These are phyloP conservation scores for Patella caerulea DNA, from an alignment of 2,888 invertebrate species.

Conservation along the genomic window DNA sequence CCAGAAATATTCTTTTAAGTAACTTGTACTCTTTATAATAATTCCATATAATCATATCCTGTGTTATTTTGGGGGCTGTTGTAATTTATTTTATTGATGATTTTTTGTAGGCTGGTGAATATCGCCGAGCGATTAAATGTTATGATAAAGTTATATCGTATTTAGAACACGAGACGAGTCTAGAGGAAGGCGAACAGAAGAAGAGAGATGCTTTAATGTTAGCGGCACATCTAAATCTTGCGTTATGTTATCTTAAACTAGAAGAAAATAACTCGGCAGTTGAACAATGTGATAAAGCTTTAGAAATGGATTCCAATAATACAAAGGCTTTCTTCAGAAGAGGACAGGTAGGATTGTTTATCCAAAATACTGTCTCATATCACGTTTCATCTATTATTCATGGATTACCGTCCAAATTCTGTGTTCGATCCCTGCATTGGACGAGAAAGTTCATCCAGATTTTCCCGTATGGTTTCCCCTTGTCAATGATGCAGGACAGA, in stretches of 20 bases:
- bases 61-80: too few relatives aligned
- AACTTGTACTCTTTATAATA: too few relatives aligned
- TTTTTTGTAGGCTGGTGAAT: conserved; percentile 76
- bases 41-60: too few relatives aligned
- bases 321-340: conserved; percentile 92
- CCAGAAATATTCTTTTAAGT: too few relatives aligned
- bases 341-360: conserved; percentile 77
- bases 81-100: too few relatives aligned
- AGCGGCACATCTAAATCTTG: conserved; percentile 84
- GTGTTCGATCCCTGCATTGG: too few relatives aligned
- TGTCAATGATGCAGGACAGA: too few relatives aligned
- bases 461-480: too few relatives aligned
- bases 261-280: conserved; percentile 82
- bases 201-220: conserved; percentile 76
- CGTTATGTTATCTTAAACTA: conserved; percentile 85
- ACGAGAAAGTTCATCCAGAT: too few relatives aligned
- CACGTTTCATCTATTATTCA: too few relatives aligned
- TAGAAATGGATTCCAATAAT: conserved; percentile 82
- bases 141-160: conserved; percentile 84
- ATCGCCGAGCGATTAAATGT: conserved; percentile 85
- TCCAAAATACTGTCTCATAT: too few relatives aligned
- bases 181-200: conserved; percentile 72
- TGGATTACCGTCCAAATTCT: too few relatives aligned
- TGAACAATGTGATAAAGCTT: conserved; percentile 83
- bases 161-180: conserved; percentile 76